Evolutionary conservation across 2,797 vertebrate species (phyloP).

Genomic region (Ataeniobius toweri): DNA sequence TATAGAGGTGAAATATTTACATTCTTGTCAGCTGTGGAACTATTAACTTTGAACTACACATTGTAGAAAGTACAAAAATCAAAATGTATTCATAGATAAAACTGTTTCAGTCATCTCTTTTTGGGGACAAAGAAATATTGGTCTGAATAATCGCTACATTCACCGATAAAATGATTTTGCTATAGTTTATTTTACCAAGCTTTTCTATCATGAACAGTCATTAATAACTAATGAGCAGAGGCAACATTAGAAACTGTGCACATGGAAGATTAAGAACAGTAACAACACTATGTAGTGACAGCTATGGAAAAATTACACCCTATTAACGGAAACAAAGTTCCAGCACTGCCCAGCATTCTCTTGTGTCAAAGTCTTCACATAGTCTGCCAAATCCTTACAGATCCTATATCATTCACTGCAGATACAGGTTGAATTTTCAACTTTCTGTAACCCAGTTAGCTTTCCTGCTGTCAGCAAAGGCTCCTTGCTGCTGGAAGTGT

Average conservation of each 20-base stretch:
- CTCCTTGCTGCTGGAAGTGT: neutral
- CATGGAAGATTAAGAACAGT: neutral
- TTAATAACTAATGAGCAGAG: neutral
- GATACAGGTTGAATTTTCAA: neutral
- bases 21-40: neutral
- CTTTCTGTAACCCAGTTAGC: neutral
- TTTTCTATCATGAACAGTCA: neutral
- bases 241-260: too few species aligned
- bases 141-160: neutral
- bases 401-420: neutral
- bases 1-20: neutral
- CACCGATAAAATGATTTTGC: neutral
- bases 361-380: neutral
- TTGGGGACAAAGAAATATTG: neutral
- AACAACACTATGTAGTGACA: neutral
- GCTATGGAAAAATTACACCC: neutral
- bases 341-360: neutral
- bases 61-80: neutral
- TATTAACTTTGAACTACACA: neutral
- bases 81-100: neutral
- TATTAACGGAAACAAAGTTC: neutral
- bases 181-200: too few species aligned
- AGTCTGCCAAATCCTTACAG: neutral
- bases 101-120: neutral
- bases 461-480: neutral